Evolutionary conservation across 2,797 vertebrate genomes (phyloP).

Genomic region (Champsocephalus gunnari): DNA sequence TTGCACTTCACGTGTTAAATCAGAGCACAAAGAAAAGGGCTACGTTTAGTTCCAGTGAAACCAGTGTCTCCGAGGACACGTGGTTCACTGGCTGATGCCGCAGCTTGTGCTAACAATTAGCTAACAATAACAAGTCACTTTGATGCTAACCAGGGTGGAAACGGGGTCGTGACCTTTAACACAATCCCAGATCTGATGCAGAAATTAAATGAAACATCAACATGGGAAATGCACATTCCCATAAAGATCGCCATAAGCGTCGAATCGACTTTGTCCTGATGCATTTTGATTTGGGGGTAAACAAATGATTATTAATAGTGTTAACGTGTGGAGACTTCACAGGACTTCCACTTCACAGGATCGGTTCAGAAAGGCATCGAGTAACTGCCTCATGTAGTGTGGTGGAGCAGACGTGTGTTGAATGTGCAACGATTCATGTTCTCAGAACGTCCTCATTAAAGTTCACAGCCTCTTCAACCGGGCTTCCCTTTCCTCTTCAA

Average conservation of each 20-base stretch:
- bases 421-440: slow-evolving; percentile 45
- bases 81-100: slow-evolving; percentile 60
- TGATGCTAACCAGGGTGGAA: slow-evolving; percentile 74
- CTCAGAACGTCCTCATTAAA: slow-evolving; percentile 4
- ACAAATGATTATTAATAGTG: neutral
- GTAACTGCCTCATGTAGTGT: slow-evolving; percentile 38
- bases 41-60: slow-evolving; percentile 17
- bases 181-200: neutral
- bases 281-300: slow-evolving; percentile 30
- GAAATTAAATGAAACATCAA: slow-evolving; percentile 37
- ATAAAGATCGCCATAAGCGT: slow-evolving; percentile 18
- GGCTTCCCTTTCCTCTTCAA: too few species aligned
- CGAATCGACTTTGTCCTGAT: slow-evolving; percentile 62
- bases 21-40: neutral
- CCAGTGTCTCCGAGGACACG: slow-evolving; percentile 43
- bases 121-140: slow-evolving; percentile 74
- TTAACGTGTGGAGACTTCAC: slow-evolving; percentile 13
- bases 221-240: slow-evolving; percentile 39
- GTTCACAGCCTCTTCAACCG: slow-evolving; percentile 7
- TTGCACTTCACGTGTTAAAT: neutral
- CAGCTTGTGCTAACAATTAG: slow-evolving; percentile 79
- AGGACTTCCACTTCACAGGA: slow-evolving; percentile 31
- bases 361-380: slow-evolving; percentile 44
- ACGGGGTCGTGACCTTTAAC: slow-evolving; percentile 53
- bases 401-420: slow-evolving; percentile 30